Percentiles rank a stretch among this genome's conserved stretches.
These are phyloP conservation scores for Brachylomia viminalis DNA, from an alignment of 2,888 invertebrate genomes.

Conservation along the genomic window DNA sequence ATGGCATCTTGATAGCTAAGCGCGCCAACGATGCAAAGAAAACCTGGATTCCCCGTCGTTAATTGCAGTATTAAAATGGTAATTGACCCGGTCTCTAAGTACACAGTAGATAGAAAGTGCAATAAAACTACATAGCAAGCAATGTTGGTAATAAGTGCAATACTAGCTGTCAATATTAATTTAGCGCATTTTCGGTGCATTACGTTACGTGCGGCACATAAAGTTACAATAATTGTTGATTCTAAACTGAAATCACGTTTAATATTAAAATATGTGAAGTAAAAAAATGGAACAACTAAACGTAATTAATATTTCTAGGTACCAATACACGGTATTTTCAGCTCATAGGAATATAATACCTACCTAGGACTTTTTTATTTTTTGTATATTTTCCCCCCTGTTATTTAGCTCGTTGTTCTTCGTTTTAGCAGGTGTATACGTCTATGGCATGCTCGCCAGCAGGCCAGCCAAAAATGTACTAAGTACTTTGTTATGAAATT, in stretches of 20 bases:
- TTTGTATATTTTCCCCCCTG: background rate
- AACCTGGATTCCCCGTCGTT: constrained; percentile 84
- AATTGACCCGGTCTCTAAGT: constrained; percentile 62
- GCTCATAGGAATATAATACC: background rate
- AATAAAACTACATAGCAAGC: background rate
- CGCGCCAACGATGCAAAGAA: constrained; percentile 79
- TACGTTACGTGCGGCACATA: background rate
- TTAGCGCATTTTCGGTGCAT: constrained; percentile 13
- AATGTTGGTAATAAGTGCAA: background rate
- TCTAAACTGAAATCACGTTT: background rate
- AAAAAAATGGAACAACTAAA: background rate
- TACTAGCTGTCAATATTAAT: background rate
- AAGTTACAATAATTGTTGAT: constrained; percentile 3
- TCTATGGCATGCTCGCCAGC: background rate
- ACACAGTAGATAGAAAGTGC: constrained; percentile 24
- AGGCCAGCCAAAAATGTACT: background rate
- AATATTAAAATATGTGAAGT: background rate
- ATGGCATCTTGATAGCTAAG: constrained; percentile 34
- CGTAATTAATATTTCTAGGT: background rate
- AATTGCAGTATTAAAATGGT: constrained; percentile 88
- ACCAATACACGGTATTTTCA: background rate
- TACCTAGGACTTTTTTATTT: constrained; percentile 6
- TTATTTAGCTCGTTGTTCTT: background rate
- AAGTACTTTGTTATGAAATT: background rate
- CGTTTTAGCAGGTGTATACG: background rate